Evolutionary conservation across 2,797 vertebrate genomes (phyloP).

Genomic region (Miichthys miiuy): DNA sequence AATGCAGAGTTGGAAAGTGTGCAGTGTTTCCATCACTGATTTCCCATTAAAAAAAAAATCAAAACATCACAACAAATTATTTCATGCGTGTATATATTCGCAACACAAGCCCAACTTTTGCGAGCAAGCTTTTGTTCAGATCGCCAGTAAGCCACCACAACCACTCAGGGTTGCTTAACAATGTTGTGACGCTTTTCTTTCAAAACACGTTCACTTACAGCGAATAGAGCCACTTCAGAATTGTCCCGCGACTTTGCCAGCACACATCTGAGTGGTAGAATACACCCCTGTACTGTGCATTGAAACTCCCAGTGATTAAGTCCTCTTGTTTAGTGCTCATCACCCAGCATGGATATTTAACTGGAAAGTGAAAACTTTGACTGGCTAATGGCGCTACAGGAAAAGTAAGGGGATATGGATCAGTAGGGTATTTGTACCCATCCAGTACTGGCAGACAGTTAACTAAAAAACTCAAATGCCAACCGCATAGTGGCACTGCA

Average conservation of each 20-base stretch:
- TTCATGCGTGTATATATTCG: slow-evolving; percentile 16
- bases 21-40: neutral
- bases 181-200: neutral
- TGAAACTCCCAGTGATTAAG: neutral
- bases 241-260: neutral
- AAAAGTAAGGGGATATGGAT: neutral
- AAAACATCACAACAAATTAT: neutral
- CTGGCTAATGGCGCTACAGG: neutral
- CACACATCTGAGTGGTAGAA: neutral
- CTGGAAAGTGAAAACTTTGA: neutral
- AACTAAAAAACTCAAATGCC: neutral
- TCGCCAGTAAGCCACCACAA: neutral
- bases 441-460: neutral
- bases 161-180: neutral
- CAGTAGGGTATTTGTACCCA: neutral
- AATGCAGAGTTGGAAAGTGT: neutral
- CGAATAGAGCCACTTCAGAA: neutral
- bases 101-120: neutral
- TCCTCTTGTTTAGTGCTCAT: neutral
- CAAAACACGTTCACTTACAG: neutral
- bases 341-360: neutral
- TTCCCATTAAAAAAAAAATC: neutral
- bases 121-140: neutral
- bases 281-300: no score
- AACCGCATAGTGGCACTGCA: neutral